Percentiles rank a stretch among this genome's conserved stretches.
Evolutionary conservation across 2,888 invertebrate species (phyloP).

Genomic region (Harpagoxenus sublaevis): DNA sequence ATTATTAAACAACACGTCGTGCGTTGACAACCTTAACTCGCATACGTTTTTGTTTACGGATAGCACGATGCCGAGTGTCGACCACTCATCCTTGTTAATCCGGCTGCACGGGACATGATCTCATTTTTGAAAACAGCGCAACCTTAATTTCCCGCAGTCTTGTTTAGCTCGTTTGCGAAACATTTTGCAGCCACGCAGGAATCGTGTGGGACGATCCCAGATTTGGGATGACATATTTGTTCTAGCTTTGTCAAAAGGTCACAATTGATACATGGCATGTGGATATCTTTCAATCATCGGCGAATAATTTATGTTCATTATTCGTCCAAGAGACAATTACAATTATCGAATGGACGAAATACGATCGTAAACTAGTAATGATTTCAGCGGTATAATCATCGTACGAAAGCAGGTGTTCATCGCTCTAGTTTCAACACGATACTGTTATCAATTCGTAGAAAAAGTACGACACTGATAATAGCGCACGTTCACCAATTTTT

Average conservation of each 20-base stretch:
- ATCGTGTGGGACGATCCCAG: neutral
- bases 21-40: conserved; percentile 9
- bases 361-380: conserved; percentile 43
- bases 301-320: conserved; percentile 32
- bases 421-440: conserved; percentile 9
- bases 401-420: neutral
- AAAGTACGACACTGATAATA: neutral
- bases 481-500: neutral
- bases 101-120: neutral
- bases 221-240: conserved; percentile 22
- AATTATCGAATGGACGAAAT: conserved; percentile 26
- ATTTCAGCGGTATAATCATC: conserved; percentile 30
- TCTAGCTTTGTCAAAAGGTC: conserved; percentile 28
- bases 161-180: conserved; percentile 18
- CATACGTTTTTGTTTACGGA: conserved; percentile 34
- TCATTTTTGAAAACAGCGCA: conserved; percentile 19
- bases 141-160: neutral
- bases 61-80: conserved; percentile 18
- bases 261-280: neutral
- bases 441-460: conserved; percentile 1
- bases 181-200: neutral
- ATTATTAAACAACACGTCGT: conserved; percentile 27
- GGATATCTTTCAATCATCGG: conserved; percentile 27
- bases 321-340: conserved; percentile 2
- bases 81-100: conserved; percentile 43